A percentile compares a stretch with the other conserved stretches of the same genome.
Conservation (phyloP, 2,113 vertebrate species). For the Alosa alosa region DNA sequence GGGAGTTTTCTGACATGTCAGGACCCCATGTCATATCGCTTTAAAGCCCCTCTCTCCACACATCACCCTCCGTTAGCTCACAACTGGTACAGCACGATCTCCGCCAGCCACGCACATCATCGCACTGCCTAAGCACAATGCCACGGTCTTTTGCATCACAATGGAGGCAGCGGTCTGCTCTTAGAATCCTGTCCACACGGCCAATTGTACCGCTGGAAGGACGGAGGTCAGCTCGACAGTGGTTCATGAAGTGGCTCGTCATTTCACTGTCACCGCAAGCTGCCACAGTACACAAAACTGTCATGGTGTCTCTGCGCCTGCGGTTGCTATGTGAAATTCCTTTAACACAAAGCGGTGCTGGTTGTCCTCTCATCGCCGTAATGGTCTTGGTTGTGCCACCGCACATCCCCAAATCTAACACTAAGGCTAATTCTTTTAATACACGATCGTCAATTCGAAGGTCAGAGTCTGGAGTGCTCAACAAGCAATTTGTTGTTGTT, state of each 20-base stretch:
- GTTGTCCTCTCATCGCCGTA: conserved; percentile 64
- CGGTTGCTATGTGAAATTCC: conserved; percentile 68
- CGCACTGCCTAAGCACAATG: conserved; percentile 56
- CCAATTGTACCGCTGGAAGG: conserved; percentile 27
- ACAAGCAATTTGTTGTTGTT: conserved; percentile 34
- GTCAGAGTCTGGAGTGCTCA: conserved; percentile 34
- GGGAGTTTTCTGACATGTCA: conserved; percentile 55
- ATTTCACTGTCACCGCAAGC: conserved; percentile 58
- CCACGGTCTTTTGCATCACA: conserved; percentile 59
- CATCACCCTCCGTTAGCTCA: conserved; percentile 51
- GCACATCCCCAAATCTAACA: conserved; percentile 57
- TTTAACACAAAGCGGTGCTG: conserved; percentile 66
- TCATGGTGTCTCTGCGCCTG: conserved; percentile 46
- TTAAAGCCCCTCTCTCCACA: conserved; percentile 61
- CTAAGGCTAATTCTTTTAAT: conserved; percentile 72
- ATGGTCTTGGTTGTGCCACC: conserved; percentile 63
- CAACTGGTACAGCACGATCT: conserved; percentile 56
- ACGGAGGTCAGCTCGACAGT: conserved; percentile 33
- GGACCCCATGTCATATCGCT: conserved; percentile 57
- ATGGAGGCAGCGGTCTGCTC: conserved; percentile 32
- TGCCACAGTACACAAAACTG: conserved; percentile 60
- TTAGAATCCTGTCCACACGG: neutral
- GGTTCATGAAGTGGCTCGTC: conserved; percentile 46
- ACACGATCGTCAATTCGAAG: conserved; percentile 54
- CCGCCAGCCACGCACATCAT: conserved; percentile 48